Conservation (phyloP, 2,888 invertebrate species). For the Aphidoletes aphidimyza region DNA sequence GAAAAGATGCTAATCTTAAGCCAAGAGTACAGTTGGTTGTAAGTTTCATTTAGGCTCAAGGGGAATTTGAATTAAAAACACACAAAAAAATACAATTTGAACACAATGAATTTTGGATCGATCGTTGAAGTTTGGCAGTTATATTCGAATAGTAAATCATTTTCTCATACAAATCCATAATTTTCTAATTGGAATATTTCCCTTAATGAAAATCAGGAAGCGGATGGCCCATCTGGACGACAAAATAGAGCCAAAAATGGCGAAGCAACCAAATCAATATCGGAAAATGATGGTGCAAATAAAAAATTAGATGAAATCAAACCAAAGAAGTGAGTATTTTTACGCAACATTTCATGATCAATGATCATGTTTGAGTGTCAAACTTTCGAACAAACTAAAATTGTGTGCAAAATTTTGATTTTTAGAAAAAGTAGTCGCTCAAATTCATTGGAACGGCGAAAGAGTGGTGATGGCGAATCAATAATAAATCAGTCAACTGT, state of each 20-base stretch:
- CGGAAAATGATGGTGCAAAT: constrained; percentile 22
- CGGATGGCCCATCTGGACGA: not conserved
- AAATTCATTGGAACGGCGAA: constrained; percentile 65
- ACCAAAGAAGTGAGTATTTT: constrained; percentile 18
- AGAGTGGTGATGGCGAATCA: constrained; percentile 65
- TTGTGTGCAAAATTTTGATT: constrained; percentile 61
- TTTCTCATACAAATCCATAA: no score
- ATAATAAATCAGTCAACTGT: constrained; percentile 67
- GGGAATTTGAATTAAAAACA: no score
- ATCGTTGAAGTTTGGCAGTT: not conserved
- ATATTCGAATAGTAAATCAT: no score
- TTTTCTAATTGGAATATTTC: no score
- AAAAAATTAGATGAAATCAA: constrained; percentile 15
- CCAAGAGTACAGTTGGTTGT: constrained; percentile 28
- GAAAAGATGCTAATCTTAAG: constrained; percentile 54
- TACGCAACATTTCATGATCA: not conserved
- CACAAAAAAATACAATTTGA: not conserved
- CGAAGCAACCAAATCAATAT: not conserved
- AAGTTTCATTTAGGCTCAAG: no score
- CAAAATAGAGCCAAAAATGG: constrained; percentile 6
- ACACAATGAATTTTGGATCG: not conserved
- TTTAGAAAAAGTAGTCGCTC: constrained; percentile 66
- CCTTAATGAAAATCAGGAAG: not conserved
- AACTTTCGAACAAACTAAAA: not conserved
- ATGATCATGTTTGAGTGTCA: not conserved